Evolutionary conservation across 2,888 invertebrate species (phyloP).

Genomic region (Tethea ocularis): DNA sequence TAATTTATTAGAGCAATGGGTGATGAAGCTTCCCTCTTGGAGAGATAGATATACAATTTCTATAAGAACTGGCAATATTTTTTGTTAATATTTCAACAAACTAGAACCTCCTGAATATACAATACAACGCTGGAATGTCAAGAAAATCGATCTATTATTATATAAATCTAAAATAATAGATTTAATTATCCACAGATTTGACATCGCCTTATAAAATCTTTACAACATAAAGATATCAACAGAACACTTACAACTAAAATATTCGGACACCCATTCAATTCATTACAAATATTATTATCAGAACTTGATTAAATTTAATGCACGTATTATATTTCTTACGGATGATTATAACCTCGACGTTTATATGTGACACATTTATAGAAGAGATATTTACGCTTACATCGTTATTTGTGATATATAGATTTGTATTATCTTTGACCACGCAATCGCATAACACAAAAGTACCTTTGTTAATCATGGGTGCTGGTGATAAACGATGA

Average conservation of each 20-base stretch:
- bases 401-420: constrained; percentile 41
- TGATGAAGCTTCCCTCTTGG: constrained; percentile 1
- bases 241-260: constrained; percentile 8
- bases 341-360: constrained; percentile 47
- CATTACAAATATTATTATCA: constrained; percentile 10
- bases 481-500: constrained; percentile 10
- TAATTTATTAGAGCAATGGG: constrained; percentile 7
- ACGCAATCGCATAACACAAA: constrained; percentile 17
- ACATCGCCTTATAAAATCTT: not conserved
- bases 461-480: constrained; percentile 21
- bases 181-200: not conserved
- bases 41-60: not conserved
- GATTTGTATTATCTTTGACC: constrained; percentile 33
- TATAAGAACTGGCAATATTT: not conserved
- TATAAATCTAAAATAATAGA: not conserved
- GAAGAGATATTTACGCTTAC: constrained; percentile 44
- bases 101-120: too few species aligned
- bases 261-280: not conserved
- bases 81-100: too few species aligned
- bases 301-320: constrained; percentile 45
- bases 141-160: too few species aligned
- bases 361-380: constrained; percentile 52
- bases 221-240: constrained; percentile 8
- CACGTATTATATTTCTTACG: constrained; percentile 37
- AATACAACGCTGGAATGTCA: too few species aligned